phyloP scores from a whole-genome alignment of 2,888 invertebrate species.

The Steromphala cineraria region DNA sequence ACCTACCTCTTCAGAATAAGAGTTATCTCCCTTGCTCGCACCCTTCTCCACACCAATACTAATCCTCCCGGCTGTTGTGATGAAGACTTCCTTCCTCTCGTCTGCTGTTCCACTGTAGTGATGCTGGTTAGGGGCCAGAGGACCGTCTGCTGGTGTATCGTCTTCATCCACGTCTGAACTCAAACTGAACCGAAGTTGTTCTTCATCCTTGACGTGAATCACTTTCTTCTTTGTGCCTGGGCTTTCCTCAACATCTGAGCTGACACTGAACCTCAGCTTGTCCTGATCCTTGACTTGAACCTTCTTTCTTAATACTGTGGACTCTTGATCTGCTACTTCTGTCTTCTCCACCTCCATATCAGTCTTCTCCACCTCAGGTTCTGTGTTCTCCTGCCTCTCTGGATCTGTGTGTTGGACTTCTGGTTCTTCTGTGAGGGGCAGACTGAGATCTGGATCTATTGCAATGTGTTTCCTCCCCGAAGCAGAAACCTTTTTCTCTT shows the following conservation, averaged over 20 bases:
- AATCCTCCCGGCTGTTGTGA: conserved; percentile 59
- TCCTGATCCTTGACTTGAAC: neutral
- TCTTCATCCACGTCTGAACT: neutral
- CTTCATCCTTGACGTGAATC: conserved; percentile 13
- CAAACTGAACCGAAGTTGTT: neutral
- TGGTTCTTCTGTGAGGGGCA: too few relatives aligned
- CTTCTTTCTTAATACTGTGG: neutral
- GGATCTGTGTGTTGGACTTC: neutral
- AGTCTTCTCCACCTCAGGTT: neutral
- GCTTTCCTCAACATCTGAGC: neutral
- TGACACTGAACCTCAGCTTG: neutral
- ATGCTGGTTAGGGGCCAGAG: neutral
- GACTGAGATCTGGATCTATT: too few relatives aligned
- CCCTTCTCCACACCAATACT: conserved; percentile 55
- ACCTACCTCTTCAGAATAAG: neutral
- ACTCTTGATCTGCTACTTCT: neutral
- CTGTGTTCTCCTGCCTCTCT: neutral
- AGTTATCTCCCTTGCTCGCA: neutral
- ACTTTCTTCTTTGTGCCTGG: neutral
- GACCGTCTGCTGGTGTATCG: neutral
- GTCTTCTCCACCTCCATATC: neutral
- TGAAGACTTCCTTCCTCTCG: conserved; percentile 53
- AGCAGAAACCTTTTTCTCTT: neutral
- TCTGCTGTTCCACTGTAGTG: neutral
- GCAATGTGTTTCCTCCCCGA: too few relatives aligned